Evolutionary conservation across 2,888 invertebrate species (phyloP), one percentile per base, ranked within the genome.

Genomic region (Protonemura montana): DNA sequence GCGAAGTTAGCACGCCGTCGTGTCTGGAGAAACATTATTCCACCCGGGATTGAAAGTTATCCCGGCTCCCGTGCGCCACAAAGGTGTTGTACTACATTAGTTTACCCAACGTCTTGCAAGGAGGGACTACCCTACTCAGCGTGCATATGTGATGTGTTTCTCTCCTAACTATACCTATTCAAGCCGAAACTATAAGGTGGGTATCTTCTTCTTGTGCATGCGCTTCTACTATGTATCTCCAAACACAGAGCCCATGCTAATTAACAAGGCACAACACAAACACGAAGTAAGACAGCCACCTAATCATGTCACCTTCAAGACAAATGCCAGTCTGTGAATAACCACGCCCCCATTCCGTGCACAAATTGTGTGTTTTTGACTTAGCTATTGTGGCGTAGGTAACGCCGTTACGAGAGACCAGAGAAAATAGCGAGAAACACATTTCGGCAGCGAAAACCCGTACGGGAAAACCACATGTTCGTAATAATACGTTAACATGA

Each of bases 261-360:
- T 59, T 59, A 59, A 59, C 59, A 59, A 59, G 21, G 59, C 59
- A 59, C 59, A 59, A 59, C 59, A 59, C 59, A 59, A 59, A 59
- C 59, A 59, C 21, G 59, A 59, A 59, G 59, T 59, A 59, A 59
- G 59, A 2, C 59, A 21, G 59, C 13, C 59, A 59, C 59, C 59
- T 59, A 59, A 59, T 59, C 59, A 59, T 21, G 59, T 21, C 59
- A 59, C 59, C 59, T 59, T 21, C 59, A 59, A 59, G 59, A 59
- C 59, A 59, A 59, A 59, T 59, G 59, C 21, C 7, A 59, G 59
- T n/a, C 59, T 59, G 59, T 21, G 59, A 59, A 59, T 59, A 59
- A 59, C 59, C 7, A 59, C 59, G 21, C 59, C 59, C 59, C 59
- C 59, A n/a, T 21, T 59, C 6, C 59, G 59, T 13, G 21, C 7